A percentile compares a stretch with the other conserved stretches of the same genome.
phyloP scores from a whole-genome alignment of 2,888 invertebrate genomes.

The Coecobrya sp. region DNA sequence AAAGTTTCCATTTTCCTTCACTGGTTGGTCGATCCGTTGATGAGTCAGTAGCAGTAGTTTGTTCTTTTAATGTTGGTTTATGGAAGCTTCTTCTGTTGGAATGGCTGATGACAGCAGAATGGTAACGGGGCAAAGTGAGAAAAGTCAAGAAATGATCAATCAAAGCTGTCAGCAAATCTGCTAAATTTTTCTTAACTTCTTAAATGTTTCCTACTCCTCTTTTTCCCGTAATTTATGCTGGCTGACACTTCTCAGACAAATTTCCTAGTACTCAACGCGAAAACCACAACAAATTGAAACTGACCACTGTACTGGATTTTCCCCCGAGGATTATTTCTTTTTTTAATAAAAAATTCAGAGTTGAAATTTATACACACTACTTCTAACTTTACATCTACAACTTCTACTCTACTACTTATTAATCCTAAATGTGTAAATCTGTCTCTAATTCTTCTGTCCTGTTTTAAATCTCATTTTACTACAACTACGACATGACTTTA shows the following conservation, averaged over 20 bases:
- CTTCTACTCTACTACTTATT: neutral
- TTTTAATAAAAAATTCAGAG: slow-evolving; percentile 58
- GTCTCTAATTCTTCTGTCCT: slow-evolving; percentile 12
- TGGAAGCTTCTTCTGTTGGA: neutral
- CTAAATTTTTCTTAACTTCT: too few relatives aligned
- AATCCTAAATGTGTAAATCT: neutral
- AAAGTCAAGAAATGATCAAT: slow-evolving; percentile 44
- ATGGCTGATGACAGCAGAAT: too few relatives aligned
- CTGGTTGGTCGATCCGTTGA: neutral
- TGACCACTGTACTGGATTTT: slow-evolving; percentile 41
- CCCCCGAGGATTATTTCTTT: slow-evolving; percentile 41
- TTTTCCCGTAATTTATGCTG: too few relatives aligned
- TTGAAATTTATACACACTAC: neutral
- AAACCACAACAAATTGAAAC: slow-evolving; percentile 45
- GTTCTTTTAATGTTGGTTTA: neutral
- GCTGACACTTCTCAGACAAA: too few relatives aligned
- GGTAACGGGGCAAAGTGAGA: neutral
- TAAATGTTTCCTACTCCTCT: too few relatives aligned
- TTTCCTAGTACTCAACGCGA: neutral
- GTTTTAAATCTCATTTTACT: slow-evolving; percentile 28
- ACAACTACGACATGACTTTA: neutral
- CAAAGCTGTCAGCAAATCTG: slow-evolving; percentile 32
- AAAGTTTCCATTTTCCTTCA: slow-evolving; percentile 22
- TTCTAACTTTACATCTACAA: neutral
- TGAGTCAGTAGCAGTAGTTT: neutral